phyloP scores from a whole-genome alignment of 2,888 invertebrate species.

The Lysandra coridon region DNA sequence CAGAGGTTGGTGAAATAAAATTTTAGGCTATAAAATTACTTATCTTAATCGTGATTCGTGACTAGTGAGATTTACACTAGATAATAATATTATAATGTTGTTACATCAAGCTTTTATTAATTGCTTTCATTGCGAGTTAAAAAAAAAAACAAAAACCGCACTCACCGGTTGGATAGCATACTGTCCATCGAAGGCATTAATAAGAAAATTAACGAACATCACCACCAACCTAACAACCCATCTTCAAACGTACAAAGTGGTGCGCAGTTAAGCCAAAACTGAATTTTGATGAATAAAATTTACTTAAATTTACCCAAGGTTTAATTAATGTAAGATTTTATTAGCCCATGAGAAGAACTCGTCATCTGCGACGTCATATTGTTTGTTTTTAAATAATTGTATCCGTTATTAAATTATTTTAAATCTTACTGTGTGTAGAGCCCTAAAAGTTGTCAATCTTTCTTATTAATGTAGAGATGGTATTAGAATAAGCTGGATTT shows the following conservation, averaged over 20 bases:
- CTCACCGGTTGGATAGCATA: background rate
- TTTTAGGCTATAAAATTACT: too few relatives aligned
- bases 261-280: background rate
- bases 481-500: too few relatives aligned
- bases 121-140: background rate
- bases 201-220: background rate
- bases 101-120: too few relatives aligned
- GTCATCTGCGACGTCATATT: background rate
- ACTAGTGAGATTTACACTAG: too few relatives aligned
- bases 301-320: background rate
- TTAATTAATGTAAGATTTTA: background rate
- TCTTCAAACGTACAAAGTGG: conserved; percentile 3
- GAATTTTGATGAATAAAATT: conserved; percentile 12
- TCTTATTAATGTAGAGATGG: too few relatives aligned
- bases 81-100: too few relatives aligned
- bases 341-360: conserved; percentile 2
- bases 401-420: background rate
- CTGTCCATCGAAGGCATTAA: background rate
- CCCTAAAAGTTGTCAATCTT: too few relatives aligned
- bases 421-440: background rate
- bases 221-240: conserved; percentile 1
- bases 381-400: background rate
- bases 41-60: too few relatives aligned
- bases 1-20: too few relatives aligned
- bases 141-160: background rate